phyloP scores from a whole-genome alignment of 2,888 invertebrate species.

The Xestia sexstrigata region DNA sequence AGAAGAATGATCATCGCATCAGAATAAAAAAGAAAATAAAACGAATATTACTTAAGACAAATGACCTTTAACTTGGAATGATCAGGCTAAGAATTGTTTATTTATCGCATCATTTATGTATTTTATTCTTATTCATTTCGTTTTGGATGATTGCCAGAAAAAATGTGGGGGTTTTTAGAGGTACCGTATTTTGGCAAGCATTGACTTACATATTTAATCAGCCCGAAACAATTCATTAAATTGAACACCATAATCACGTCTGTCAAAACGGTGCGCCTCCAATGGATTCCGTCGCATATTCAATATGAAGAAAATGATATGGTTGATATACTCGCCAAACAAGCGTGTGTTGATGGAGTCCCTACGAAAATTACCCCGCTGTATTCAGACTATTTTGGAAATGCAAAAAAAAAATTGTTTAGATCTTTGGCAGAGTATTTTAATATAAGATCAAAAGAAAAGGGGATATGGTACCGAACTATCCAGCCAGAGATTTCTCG shows the following conservation, averaged over 20 bases:
- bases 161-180: neutral
- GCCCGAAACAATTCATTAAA: neutral
- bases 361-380: too few relatives aligned
- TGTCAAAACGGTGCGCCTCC: too few relatives aligned
- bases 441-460: too few relatives aligned
- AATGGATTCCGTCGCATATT: too few relatives aligned
- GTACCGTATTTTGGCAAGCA: neutral
- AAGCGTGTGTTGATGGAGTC: too few relatives aligned
- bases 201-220: neutral
- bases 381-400: too few relatives aligned
- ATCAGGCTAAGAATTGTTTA: constrained; percentile 41
- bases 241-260: neutral
- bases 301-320: too few relatives aligned
- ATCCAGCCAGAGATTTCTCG: too few relatives aligned
- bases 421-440: too few relatives aligned
- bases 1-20: constrained; percentile 31
- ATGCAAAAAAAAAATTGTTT: too few relatives aligned
- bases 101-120: constrained; percentile 33
- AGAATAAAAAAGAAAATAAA: constrained; percentile 47
- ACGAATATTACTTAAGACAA: constrained; percentile 41
- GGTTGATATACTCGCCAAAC: too few relatives aligned
- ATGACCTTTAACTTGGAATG: constrained; percentile 44
- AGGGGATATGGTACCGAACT: too few relatives aligned
- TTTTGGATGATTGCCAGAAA: constrained; percentile 40
- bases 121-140: constrained; percentile 14